Evolutionary conservation across 2,888 invertebrate genomes (phyloP).

Genomic region (Aradus depressus): DNA sequence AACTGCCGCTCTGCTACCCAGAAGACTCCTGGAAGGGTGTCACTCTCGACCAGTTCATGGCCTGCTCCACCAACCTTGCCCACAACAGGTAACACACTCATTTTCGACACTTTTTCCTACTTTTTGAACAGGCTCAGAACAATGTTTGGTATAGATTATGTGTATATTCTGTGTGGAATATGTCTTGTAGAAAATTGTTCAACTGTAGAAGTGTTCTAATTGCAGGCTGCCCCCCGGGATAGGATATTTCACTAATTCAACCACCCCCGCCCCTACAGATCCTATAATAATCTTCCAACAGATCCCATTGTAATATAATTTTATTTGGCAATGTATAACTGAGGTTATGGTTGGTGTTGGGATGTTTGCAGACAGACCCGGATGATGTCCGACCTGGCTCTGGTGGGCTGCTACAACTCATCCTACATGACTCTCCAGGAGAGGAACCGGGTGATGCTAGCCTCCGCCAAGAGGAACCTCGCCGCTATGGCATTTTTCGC

Average conservation of each 20-base stretch:
- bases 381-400: slow-evolving; percentile 91
- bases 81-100: slow-evolving; percentile 67
- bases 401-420: slow-evolving; percentile 91
- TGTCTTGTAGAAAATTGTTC: too few species aligned
- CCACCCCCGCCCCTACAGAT: too few species aligned
- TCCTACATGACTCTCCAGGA: slow-evolving; percentile 56
- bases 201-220: too few species aligned
- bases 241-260: too few species aligned
- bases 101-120: too few species aligned
- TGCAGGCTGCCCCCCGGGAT: too few species aligned
- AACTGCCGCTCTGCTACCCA: slow-evolving; percentile 70
- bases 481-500: slow-evolving; percentile 95
- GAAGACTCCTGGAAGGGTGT: slow-evolving; percentile 82
- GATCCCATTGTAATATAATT: too few species aligned
- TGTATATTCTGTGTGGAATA: too few species aligned
- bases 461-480: slow-evolving; percentile 90
- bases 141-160: too few species aligned
- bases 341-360: too few species aligned
- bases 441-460: slow-evolving; percentile 74
- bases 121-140: too few species aligned
- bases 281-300: too few species aligned
- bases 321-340: neutral
- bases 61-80: slow-evolving; percentile 87
- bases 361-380: slow-evolving; percentile 74
- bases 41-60: slow-evolving; percentile 77